A percentile compares a stretch with the other conserved stretches of the same genome.
These are phyloP conservation scores for Pristiophorus japonicus DNA, from an alignment of 2,113 vertebrate genomes.

Conservation along the genomic window DNA sequence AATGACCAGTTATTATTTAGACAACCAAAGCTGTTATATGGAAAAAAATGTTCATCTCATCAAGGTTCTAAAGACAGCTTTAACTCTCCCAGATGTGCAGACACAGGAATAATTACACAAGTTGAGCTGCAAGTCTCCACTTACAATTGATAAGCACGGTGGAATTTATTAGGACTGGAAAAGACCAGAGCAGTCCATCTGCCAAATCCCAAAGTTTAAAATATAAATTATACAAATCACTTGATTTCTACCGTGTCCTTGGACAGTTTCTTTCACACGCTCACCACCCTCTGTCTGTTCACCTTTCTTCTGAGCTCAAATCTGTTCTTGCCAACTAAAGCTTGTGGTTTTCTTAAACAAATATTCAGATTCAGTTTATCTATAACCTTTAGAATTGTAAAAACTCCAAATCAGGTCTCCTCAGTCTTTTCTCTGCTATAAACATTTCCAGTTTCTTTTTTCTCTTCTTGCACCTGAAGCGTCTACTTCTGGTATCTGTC, in stretches of 20 bases:
- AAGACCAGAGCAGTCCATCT: background rate
- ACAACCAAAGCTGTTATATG: background rate
- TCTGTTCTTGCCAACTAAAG: background rate
- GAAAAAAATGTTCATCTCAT: background rate
- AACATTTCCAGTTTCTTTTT: background rate
- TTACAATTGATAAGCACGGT: background rate
- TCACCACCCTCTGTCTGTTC: background rate
- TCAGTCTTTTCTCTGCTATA: background rate
- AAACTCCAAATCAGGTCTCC: background rate
- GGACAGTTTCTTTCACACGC: background rate
- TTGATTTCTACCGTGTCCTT: background rate
- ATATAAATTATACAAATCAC: background rate
- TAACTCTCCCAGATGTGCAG: background rate
- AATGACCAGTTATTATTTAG: background rate
- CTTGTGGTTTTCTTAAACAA: background rate
- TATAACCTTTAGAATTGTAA: background rate
- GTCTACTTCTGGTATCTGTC: background rate
- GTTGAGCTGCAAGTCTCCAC: background rate
- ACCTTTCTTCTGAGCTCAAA: background rate
- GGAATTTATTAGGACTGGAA: background rate
- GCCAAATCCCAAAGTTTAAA: slow-evolving; percentile 2
- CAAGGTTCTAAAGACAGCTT: background rate
- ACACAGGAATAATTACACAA: background rate
- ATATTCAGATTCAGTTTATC: background rate
- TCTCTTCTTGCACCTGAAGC: background rate